Percentiles rank a stretch among this genome's conserved stretches.
phyloP scores from a whole-genome alignment of 2,797 vertebrate species.

The Moxostoma hubbsi region DNA sequence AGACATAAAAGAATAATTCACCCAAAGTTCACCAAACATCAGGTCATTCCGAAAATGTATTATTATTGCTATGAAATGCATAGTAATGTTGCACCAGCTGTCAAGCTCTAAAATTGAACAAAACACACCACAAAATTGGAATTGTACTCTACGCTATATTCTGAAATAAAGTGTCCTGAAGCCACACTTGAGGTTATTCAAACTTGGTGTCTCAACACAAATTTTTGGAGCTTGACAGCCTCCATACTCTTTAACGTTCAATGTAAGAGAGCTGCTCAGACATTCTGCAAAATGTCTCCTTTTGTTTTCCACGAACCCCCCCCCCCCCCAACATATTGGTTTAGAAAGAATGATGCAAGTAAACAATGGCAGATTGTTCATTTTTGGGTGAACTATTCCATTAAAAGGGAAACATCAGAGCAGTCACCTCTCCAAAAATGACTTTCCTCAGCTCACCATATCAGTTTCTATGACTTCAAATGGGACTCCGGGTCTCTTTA shows the following conservation, averaged over 20 bases:
- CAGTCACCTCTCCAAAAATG: not conserved
- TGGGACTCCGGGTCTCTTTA: slow-evolving; percentile 42
- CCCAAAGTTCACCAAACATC: not conserved
- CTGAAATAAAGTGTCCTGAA: too few relatives aligned
- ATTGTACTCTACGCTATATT: too few relatives aligned
- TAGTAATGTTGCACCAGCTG: not conserved
- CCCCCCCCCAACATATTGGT: too few relatives aligned
- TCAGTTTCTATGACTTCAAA: not conserved
- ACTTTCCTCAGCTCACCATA: not conserved
- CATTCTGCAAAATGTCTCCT: not conserved
- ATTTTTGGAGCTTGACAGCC: too few relatives aligned
- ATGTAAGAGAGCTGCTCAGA: too few relatives aligned
- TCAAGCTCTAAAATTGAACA: not conserved
- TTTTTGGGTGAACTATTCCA: slow-evolving; percentile 4
- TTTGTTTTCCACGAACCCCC: too few relatives aligned
- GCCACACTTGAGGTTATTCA: too few relatives aligned
- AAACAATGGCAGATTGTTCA: slow-evolving; percentile 2
- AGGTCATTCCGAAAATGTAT: not conserved
- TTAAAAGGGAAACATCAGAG: not conserved
- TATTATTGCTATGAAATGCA: not conserved
- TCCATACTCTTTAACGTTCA: not conserved
- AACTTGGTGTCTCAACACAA: too few relatives aligned
- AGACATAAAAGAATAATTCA: not conserved
- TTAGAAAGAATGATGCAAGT: not conserved
- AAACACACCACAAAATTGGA: not conserved